Evolutionary conservation across 2,888 invertebrate genomes (phyloP).

Genomic region (Drosophila mimica): DNA sequence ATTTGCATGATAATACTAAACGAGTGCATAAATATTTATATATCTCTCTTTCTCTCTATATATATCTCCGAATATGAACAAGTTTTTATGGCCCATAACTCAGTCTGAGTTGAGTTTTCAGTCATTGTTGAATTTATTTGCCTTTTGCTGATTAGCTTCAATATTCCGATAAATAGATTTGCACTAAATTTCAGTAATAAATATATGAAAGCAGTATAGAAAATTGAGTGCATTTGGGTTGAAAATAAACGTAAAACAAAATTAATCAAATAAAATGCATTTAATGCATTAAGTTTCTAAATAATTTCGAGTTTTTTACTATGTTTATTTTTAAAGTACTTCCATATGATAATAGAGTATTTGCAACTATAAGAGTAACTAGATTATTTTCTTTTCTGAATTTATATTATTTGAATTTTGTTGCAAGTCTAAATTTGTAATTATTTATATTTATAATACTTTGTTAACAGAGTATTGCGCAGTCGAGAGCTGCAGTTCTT

Average conservation of each 20-base stretch:
- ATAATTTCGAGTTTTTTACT: neutral
- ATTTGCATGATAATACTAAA: conserved; percentile 29
- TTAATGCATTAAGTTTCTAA: neutral
- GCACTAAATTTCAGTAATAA: neutral
- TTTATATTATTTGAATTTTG: neutral
- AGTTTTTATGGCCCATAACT: conserved; percentile 17
- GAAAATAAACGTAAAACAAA: neutral
- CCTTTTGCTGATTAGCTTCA: neutral
- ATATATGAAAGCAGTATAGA: neutral
- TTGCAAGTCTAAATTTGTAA: too few relatives aligned
- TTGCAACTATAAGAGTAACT: neutral
- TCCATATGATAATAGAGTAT: neutral
- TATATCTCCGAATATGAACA: conserved; percentile 12
- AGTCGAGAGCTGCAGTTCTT: neutral
- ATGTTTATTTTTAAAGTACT: neutral
- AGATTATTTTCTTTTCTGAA: too few relatives aligned
- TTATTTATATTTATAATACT: too few relatives aligned
- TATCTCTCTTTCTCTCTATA: neutral
- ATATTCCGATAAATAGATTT: neutral
- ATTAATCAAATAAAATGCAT: neutral
- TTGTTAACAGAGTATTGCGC: neutral
- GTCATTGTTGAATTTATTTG: conserved; percentile 2
- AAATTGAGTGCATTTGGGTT: neutral
- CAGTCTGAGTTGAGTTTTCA: conserved; percentile 6
- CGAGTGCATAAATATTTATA: conserved; percentile 37